A percentile compares a stretch with the other conserved stretches of the same genome.
These are phyloP conservation scores for Hiodon tergisus DNA, from an alignment of 2,113 vertebrate species.

Conservation along the genomic window DNA sequence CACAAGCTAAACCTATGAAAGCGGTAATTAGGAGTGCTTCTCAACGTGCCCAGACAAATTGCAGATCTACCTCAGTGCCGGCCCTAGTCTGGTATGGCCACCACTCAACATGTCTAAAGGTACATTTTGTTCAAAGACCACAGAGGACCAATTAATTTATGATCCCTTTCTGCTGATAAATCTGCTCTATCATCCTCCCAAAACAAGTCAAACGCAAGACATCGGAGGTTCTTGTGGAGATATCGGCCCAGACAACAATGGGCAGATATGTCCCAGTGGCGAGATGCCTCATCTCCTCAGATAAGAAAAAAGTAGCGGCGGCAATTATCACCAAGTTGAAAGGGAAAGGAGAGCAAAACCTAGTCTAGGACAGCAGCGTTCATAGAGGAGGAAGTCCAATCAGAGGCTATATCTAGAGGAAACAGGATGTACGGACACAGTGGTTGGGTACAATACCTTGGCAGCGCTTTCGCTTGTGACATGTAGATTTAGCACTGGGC, in stretches of 20 bases:
- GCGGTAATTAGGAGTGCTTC: too few relatives aligned
- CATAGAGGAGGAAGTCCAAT: conserved; percentile 17
- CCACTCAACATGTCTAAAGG: conserved; percentile 32
- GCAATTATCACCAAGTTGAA: background rate
- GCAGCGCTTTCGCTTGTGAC: conserved; percentile 92
- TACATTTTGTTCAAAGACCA: conserved; percentile 40
- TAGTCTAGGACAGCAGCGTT: conserved; percentile 19
- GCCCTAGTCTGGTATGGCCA: too few relatives aligned
- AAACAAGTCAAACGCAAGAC: background rate
- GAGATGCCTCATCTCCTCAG: background rate
- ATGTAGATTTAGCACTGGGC: conserved; percentile 84
- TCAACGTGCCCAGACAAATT: background rate
- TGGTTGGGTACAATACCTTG: conserved; percentile 87
- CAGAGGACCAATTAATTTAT: conserved; percentile 17
- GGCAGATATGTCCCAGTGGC: background rate
- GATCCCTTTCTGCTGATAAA: background rate
- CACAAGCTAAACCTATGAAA: too few relatives aligned
- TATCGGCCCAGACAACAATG: background rate
- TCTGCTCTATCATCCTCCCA: background rate
- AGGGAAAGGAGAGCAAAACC: conserved; percentile 2
- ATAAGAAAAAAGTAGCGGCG: background rate
- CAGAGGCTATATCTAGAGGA: conserved; percentile 34
- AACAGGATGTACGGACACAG: conserved; percentile 31
- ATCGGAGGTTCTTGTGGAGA: background rate
- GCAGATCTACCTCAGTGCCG: too few relatives aligned